phyloP scores from a whole-genome alignment of 2,888 invertebrate species.

The Drosophila monieri region DNA sequence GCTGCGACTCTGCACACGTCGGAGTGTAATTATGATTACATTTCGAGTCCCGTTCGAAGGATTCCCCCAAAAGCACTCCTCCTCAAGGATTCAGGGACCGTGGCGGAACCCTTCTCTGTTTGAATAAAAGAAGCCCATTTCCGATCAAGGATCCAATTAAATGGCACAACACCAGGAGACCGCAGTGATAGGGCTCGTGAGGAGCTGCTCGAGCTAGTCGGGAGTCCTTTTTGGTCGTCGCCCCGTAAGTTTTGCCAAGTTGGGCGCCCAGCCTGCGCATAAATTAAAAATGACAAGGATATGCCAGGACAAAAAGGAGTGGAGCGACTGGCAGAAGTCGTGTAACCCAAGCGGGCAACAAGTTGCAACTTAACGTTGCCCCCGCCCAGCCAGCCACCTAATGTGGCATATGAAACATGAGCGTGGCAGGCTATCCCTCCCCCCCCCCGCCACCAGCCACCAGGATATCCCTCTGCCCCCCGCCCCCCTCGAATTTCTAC shows the following conservation, averaged over 20 bases:
- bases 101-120: conserved; percentile 1
- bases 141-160: conserved; percentile 30
- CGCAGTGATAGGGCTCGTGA: not conserved
- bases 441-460: not conserved
- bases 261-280: conserved; percentile 39
- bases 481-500: conserved; percentile 60
- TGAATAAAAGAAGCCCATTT: not conserved
- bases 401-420: conserved; percentile 50
- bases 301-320: conserved; percentile 52
- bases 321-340: conserved; percentile 11
- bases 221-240: not conserved
- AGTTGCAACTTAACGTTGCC: conserved; percentile 64
- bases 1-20: conserved; percentile 12
- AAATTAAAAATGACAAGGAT: conserved; percentile 72
- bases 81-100: not conserved
- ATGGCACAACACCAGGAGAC: conserved; percentile 17
- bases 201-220: not conserved
- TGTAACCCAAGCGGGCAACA: conserved; percentile 53
- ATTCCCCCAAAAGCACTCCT: not conserved
- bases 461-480: not conserved
- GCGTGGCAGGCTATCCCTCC: not conserved
- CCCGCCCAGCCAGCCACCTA: conserved; percentile 8
- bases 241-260: conserved; percentile 39
- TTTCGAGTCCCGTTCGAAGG: not conserved
- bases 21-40: conserved; percentile 35